phyloP scores from a whole-genome alignment of 2,888 invertebrate species.

The Gasteruption jaculator region DNA sequence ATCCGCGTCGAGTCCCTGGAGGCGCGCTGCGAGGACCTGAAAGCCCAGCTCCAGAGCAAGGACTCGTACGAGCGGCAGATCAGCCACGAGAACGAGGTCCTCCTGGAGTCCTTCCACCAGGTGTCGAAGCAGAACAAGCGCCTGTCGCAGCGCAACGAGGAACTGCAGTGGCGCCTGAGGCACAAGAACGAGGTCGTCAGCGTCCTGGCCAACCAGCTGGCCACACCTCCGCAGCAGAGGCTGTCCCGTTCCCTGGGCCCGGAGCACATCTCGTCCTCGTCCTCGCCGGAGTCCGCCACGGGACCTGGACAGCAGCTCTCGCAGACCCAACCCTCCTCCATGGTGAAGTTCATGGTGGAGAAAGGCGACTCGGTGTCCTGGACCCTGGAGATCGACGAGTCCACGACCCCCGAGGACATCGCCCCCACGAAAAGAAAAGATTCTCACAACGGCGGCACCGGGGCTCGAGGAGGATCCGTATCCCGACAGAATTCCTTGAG shows the following conservation, averaged over 20 bases:
- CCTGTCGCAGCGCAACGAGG: slow-evolving; percentile 79
- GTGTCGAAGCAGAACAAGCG: slow-evolving; percentile 76
- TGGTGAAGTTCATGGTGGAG: slow-evolving; percentile 78
- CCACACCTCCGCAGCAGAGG: slow-evolving; percentile 34
- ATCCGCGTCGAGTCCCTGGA: slow-evolving; percentile 73
- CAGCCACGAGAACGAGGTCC: slow-evolving; percentile 65
- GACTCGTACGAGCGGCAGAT: slow-evolving; percentile 70
- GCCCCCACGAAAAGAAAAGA: neutral
- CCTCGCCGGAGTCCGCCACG: slow-evolving; percentile 48
- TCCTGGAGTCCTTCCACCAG: slow-evolving; percentile 70
- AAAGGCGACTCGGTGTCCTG: slow-evolving; percentile 84
- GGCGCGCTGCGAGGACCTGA: slow-evolving; percentile 82
- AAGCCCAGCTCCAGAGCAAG: slow-evolving; percentile 68
- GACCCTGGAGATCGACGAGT: slow-evolving; percentile 71
- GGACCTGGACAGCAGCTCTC: slow-evolving; percentile 53
- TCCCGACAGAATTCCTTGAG: slow-evolving; percentile 43
- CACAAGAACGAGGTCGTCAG: slow-evolving; percentile 72
- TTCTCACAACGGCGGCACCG: slow-evolving; percentile 25
- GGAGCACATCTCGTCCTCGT: slow-evolving; percentile 34
- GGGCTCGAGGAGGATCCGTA: slow-evolving; percentile 21
- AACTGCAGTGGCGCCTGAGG: slow-evolving; percentile 79
- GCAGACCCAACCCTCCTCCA: slow-evolving; percentile 70
- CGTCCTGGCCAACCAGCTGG: slow-evolving; percentile 42
- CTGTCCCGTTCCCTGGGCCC: slow-evolving; percentile 40
- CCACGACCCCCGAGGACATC: slow-evolving; percentile 1